These are phyloP conservation scores for Furcula furcula DNA, from an alignment of 2,888 invertebrate species.

Conservation along the genomic window DNA sequence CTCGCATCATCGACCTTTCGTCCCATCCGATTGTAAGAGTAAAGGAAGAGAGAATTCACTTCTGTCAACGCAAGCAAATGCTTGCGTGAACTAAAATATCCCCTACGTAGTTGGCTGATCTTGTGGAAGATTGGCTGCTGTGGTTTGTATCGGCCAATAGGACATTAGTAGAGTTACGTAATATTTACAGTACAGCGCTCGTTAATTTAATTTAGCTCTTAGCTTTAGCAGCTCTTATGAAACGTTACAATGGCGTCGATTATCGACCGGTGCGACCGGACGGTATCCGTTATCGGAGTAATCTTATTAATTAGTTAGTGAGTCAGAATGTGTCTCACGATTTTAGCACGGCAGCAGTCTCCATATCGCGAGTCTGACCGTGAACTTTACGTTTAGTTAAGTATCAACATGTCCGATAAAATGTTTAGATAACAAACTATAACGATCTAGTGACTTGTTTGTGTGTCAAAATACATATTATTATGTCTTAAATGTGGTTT, in stretches of 20 bases:
- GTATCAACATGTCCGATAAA: constrained; percentile 29
- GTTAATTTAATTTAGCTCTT: constrained; percentile 6
- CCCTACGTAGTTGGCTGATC: too few relatives aligned
- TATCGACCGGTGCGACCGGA: constrained; percentile 37
- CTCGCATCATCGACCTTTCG: too few relatives aligned
- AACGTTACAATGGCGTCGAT: constrained; percentile 24
- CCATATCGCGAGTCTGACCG: constrained; percentile 34
- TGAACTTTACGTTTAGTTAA: constrained; percentile 43
- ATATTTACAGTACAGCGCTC: constrained; percentile 1
- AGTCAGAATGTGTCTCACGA: constrained; percentile 46
- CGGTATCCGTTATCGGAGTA: constrained; percentile 62
- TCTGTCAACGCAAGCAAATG: too few relatives aligned
- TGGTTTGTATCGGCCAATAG: too few relatives aligned
- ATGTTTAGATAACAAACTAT: constrained; percentile 3
- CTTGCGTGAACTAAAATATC: too few relatives aligned
- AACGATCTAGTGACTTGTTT: not conserved
- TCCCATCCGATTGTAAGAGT: too few relatives aligned
- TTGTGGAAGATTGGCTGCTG: too few relatives aligned
- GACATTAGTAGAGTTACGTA: too few relatives aligned
- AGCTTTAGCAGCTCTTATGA: constrained; percentile 19
- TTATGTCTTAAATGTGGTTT: not conserved
- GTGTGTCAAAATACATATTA: not conserved
- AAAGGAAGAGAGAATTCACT: too few relatives aligned
- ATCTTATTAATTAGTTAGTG: constrained; percentile 74
- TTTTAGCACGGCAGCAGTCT: constrained; percentile 31